Percentiles rank a stretch among this genome's conserved stretches.
Evolutionary conservation across 2,888 invertebrate species (phyloP).

Genomic region (Drosophila paranaensis): DNA sequence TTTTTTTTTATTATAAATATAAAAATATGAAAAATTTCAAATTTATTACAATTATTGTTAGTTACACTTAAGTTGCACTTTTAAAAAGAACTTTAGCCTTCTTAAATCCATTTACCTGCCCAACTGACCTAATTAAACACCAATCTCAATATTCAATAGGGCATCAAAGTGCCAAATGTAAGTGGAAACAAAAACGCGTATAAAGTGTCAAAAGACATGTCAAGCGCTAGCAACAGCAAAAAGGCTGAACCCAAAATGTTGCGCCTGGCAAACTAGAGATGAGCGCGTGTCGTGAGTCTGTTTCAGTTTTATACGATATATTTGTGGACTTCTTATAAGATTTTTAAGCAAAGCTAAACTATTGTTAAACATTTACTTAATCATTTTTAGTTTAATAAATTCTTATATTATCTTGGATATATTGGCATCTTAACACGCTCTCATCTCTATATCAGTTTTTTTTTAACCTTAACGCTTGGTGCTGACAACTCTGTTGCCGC

Average conservation of each 20-base stretch:
- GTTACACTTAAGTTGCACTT: no score
- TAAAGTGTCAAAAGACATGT: conserved; percentile 45
- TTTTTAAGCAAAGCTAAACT: no score
- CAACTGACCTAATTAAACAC: conserved; percentile 4
- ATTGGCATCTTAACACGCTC: not conserved
- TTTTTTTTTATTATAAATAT: no score
- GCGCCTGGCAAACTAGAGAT: conserved; percentile 1
- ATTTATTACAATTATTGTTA: no score
- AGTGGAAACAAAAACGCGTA: conserved; percentile 23
- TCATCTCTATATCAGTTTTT: not conserved
- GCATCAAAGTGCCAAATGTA: conserved; percentile 18
- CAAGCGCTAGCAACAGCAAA: conserved; percentile 49
- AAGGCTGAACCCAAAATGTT: conserved; percentile 31
- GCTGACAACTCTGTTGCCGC: conserved; percentile 40
- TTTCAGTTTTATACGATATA: no score
- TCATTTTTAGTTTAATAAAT: not conserved
- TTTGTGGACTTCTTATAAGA: no score
- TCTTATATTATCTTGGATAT: not conserved
- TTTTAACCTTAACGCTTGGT: not conserved
- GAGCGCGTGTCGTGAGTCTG: conserved; percentile 7
- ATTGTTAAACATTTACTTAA: not conserved
- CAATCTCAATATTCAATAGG: conserved; percentile 9
- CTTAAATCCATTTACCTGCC: not conserved
- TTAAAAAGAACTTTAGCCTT: no score
- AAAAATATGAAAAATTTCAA: no score